Evolutionary conservation across 1,140 invertebrate genomes (phyloP).

Genomic region (Lucilia cuprina): DNA sequence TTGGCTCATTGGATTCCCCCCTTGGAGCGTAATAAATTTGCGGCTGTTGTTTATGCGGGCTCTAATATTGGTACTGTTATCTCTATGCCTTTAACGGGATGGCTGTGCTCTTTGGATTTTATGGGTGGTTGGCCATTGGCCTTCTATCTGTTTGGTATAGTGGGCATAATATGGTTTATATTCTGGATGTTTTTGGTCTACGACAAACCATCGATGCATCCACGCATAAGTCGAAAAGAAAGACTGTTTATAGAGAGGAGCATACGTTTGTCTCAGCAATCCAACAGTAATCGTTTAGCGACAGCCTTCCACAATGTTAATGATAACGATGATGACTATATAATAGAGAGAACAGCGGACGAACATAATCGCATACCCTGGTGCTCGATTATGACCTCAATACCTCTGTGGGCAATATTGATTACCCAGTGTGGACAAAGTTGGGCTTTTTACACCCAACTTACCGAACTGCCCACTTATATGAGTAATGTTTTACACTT

Average conservation of each 20-base stretch:
- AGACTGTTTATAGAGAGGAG: constrained; percentile 72
- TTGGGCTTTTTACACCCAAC: constrained; percentile 94
- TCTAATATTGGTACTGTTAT: constrained; percentile 74
- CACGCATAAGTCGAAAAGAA: constrained; percentile 76
- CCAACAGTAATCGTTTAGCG: constrained; percentile 40
- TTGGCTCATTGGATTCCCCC: constrained; percentile 83
- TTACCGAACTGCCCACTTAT: constrained; percentile 92
- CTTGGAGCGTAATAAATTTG: constrained; percentile 80
- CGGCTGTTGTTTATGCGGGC: constrained; percentile 81
- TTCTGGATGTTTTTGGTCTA: constrained; percentile 78
- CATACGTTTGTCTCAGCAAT: constrained; percentile 60
- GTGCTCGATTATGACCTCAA: constrained; percentile 78
- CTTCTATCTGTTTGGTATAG: constrained; percentile 79
- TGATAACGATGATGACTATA: constrained; percentile 15
- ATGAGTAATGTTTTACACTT: constrained; percentile 92
- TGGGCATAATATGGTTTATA: constrained; percentile 81
- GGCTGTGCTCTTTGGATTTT: constrained; percentile 73
- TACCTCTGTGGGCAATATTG: constrained; percentile 86
- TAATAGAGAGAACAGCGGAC: constrained; percentile 39
- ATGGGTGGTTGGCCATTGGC: constrained; percentile 79
- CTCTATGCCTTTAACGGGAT: constrained; percentile 77
- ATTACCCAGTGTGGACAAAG: constrained; percentile 90
- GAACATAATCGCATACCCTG: constrained; percentile 69
- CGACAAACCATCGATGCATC: constrained; percentile 80
- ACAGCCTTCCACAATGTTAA: constrained; percentile 36